Percentiles rank a stretch among this genome's conserved stretches.
These are phyloP conservation scores for Anguilla pacifica DNA, from an alignment of 2,797 vertebrate genomes.

Conservation along the genomic window DNA sequence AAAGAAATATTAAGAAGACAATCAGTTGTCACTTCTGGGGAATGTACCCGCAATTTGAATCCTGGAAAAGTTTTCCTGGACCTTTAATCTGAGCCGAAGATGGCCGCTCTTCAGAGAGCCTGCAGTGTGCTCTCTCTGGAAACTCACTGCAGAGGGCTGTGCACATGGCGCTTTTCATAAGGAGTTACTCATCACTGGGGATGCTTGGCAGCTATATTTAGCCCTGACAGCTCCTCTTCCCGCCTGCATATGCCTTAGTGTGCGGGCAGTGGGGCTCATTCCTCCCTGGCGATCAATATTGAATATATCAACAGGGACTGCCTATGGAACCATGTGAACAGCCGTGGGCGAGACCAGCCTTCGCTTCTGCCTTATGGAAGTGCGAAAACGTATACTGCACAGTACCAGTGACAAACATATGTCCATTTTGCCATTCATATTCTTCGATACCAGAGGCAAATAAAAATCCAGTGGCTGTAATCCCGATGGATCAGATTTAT, in stretches of 20 bases:
- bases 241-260: constrained; percentile 49
- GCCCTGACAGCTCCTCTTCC: constrained; percentile 46
- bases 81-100: neutral
- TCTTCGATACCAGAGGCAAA: neutral
- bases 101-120: neutral
- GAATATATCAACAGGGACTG: constrained; percentile 71
- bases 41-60: no score
- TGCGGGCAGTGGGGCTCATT: constrained; percentile 51
- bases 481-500: neutral
- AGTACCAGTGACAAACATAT: neutral
- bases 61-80: constrained; percentile 29
- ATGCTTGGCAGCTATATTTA: constrained; percentile 65
- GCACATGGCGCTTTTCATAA: constrained; percentile 40
- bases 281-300: constrained; percentile 70
- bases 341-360: constrained; percentile 64
- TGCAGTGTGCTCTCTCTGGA: constrained; percentile 28
- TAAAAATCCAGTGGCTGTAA: neutral
- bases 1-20: no score
- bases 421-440: neutral
- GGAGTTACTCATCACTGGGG: constrained; percentile 52
- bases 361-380: constrained; percentile 72
- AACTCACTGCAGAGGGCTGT: constrained; percentile 24
- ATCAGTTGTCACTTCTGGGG: no score
- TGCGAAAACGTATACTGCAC: constrained; percentile 56
- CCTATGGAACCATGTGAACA: constrained; percentile 58